Evolutionary conservation across 2,797 vertebrate genomes (phyloP).

Genomic region (Crenuchus spilurus): DNA sequence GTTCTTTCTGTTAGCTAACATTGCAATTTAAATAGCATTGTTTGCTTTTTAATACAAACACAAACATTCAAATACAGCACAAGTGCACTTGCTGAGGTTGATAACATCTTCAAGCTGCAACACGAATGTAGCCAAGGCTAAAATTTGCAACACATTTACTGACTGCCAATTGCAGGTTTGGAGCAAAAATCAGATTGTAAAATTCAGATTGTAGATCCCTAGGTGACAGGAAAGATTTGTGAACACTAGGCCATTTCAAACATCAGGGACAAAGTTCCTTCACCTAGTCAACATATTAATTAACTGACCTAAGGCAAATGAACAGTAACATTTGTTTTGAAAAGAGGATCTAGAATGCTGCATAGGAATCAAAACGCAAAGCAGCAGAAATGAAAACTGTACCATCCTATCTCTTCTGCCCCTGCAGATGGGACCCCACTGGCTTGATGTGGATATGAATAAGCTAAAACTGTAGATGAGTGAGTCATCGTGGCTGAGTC

Average conservation of each 20-base stretch:
- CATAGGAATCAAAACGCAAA: neutral
- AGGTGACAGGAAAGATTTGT: neutral
- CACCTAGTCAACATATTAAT: neutral
- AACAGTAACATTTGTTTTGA: neutral
- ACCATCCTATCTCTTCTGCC: constrained; percentile 25
- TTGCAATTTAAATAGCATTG: too few species aligned
- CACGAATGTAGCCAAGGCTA: too few species aligned
- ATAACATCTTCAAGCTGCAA: too few species aligned
- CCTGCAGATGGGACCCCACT: constrained; percentile 4
- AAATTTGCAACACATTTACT: too few species aligned
- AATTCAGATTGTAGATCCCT: too few species aligned
- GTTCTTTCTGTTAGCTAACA: too few species aligned
- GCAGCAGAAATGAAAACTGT: neutral
- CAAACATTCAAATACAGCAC: too few species aligned
- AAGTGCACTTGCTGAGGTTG: too few species aligned
- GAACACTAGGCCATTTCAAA: neutral
- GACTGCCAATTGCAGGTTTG: too few species aligned
- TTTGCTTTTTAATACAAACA: too few species aligned
- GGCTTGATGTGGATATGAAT: neutral
- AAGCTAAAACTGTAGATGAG: constrained; percentile 29
- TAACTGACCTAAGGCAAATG: neutral
- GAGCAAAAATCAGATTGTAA: too few species aligned
- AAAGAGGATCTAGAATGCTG: neutral
- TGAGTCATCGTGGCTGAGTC: constrained; percentile 55
- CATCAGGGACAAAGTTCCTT: neutral